Evolutionary conservation across 2,113 vertebrate genomes (phyloP), one percentile per base, ranked within the genome.

Genomic region (Tragelaphus scriptus): DNA sequence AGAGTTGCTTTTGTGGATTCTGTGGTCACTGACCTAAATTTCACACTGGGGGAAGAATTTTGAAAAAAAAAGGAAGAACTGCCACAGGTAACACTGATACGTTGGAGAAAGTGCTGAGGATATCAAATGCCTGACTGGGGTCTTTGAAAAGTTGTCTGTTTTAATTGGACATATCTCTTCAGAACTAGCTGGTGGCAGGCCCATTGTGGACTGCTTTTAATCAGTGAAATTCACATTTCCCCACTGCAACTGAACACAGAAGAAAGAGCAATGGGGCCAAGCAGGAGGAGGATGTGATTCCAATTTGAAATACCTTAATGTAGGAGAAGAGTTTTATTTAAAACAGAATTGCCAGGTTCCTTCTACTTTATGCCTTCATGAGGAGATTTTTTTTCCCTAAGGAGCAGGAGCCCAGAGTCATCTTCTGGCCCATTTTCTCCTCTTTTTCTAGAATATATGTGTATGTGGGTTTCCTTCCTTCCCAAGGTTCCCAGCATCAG

Each of bases 1-100:
- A 25, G 87, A 32, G 17, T 10, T 90, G 23, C 47, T 88, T 81
- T 26, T 68, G 26, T 71, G 68, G 30, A 92, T 97, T 96, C 81
- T 90, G 85, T n/a, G 81, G 90, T 92, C 36, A 59, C 71, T 94
- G 97, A 97, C 92, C 96, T 98, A 96, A 93, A 97, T 97, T 97
- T 96, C 90, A 77, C 53, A 51, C 3, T 12, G 4, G 21, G 49
- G 44, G 36, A 23, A 13, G 3, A 51, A 36, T n/a, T 63, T 63
- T 32, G 1, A 53, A 26, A 75, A 75, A 47, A 49, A 40, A 6
- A 65, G 13, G 12, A 47, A 84, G 61, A 49, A 55, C 28, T 68
- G 86, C 90, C 0, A 6, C 82, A 55, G 90, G 97, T 93, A 82
- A 95, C n/a, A 30, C 49, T 49, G 91, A 85, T 68, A 68, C 0